Evolutionary conservation across 2,113 vertebrate genomes (phyloP).

Genomic region (Oreotrochilus melanogaster): DNA sequence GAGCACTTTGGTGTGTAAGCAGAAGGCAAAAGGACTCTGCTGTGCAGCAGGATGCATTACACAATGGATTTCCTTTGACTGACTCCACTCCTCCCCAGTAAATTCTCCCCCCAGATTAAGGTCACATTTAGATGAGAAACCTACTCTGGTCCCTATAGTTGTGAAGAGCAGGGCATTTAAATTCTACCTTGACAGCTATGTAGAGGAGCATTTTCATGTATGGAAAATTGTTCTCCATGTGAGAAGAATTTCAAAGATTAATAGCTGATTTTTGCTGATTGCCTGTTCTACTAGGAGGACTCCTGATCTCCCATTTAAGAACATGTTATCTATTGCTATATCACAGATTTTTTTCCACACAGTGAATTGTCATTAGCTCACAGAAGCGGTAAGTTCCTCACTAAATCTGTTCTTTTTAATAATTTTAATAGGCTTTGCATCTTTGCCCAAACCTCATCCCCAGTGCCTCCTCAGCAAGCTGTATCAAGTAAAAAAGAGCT

Average conservation of each 20-base stretch:
- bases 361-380: not conserved
- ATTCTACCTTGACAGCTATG: not conserved
- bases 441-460: not conserved
- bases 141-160: not conserved
- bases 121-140: not conserved
- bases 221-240: not conserved
- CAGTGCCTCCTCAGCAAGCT: not conserved
- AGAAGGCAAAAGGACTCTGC: not conserved
- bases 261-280: not conserved
- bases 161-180: not conserved
- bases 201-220: not conserved
- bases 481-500: not conserved
- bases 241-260: slow-evolving; percentile 5
- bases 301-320: not conserved
- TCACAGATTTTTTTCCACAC: not conserved
- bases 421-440: not conserved
- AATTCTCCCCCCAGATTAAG: not conserved
- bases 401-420: not conserved
- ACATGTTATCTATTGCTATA: not conserved
- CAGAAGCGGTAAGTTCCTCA: not conserved
- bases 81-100: not conserved
- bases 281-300: not conserved
- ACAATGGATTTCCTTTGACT: not conserved
- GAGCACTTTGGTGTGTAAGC: not conserved
- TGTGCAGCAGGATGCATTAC: not conserved